Evolutionary conservation across 2,113 vertebrate species (phyloP), one percentile per base, ranked within the genome.

Genomic region (Pyrgilauda ruficollis): DNA sequence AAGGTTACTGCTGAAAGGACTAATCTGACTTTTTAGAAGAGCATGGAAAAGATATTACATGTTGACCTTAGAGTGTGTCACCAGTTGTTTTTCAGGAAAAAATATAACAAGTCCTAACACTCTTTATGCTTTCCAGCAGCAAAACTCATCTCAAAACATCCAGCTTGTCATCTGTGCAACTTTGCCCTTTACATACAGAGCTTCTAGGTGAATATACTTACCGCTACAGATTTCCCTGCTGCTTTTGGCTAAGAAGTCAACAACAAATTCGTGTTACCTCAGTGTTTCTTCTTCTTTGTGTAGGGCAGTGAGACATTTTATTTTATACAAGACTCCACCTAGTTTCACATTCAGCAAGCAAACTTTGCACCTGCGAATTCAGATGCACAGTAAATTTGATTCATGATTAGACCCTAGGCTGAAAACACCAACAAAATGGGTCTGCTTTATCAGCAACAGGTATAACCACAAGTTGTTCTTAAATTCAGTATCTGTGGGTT

Each of bases 1-100:
- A 98, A 98, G 97, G 96, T 97, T 96, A 95, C 53, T 78, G 24
- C 26, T 79, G 84, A 96, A 85, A 97, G 56, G 33, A 30, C 49
- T 96, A 72, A 93, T 95, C 56, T 47, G 82, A 76, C 69, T 87
- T 87, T 76, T 94, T 68, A 84, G 58, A 94, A 96, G 69, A 97
- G 37, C 27, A 63, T 31, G 30, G 64, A 55, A 64, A 85, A 96
- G 89, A 87, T 70, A 93, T 86, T 89, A 93, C 47, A 58, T 59
- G 21, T 46, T 93, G 89, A 95, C 93, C 75, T 95, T 93, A 93
- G 78, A 94, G 19, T 6, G 9, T 89, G 80, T 90, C 90, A 94
- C 31, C 8, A 37, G 70, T 78, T 93, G 69, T 86, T 95, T 68
- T 85, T 81, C 44, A 77, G 59, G 90, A 96, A 91, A 92, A 79